These are phyloP conservation scores for Phalanger gymnotis DNA, from an alignment of 2,797 vertebrate species.

Conservation along the genomic window DNA sequence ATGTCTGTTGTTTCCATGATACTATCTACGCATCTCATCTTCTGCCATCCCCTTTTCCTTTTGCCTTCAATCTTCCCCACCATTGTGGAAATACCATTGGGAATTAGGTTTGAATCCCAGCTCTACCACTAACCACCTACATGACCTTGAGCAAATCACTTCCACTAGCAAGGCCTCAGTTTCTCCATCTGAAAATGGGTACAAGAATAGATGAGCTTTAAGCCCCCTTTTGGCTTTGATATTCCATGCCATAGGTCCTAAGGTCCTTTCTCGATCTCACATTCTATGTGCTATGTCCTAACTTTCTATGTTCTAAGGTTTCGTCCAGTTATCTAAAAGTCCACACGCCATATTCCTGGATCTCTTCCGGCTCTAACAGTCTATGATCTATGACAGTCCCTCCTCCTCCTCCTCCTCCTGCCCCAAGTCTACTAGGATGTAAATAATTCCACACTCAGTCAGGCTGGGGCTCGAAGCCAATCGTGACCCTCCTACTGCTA, in stretches of 20 bases:
- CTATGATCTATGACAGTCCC: background rate
- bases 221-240: background rate
- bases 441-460: background rate
- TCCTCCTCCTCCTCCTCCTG: background rate
- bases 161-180: background rate
- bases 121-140: background rate
- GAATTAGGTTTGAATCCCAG: background rate
- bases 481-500: background rate
- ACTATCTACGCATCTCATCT: background rate
- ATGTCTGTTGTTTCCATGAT: background rate
- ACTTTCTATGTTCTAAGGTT: background rate
- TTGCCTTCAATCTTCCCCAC: background rate
- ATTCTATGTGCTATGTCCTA: background rate
- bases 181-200: background rate
- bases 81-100: background rate
- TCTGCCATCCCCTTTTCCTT: background rate
- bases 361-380: background rate
- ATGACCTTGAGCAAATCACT: background rate
- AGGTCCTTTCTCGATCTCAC: background rate
- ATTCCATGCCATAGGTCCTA: background rate
- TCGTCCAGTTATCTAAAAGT: background rate
- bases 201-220: background rate
- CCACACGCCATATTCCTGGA: background rate
- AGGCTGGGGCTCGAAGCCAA: background rate
- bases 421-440: background rate